Base-by-base conservation (phyloP, 2,113 vertebrate genomes). In the Panthera tigris region DNA sequence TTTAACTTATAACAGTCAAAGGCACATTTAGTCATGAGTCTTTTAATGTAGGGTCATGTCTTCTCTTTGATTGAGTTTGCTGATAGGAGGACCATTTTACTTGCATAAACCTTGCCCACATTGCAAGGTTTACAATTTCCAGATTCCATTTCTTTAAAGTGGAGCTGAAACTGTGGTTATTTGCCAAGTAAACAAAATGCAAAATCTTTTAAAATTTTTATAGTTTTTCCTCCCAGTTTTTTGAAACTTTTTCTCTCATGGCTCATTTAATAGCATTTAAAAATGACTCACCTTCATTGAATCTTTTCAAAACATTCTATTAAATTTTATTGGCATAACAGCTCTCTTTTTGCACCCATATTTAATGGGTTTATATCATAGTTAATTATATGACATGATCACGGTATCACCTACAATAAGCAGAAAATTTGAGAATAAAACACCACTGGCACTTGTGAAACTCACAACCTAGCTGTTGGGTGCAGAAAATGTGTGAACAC, bases 321-420 rank as follows among this genome's bases (percentile, higher is more conserved):
- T 95, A 84, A 23, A 48, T 87, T 73, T 68, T 95, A 76, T 41
- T 93, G 41, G 33, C 76, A 33, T 55, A 45, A 63, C 5, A 87
- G 68, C 48, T 74, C 0, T 36, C 57, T 65, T 91, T 87, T 76
- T 69, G 39, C 1, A 76, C 16, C 23, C 76, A 33, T 88, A 82
- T 63, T 82, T 94, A 92, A 89, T 73, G 31, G 29, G 11, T 55
- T 94, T 97, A 71, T 88, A 55, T 83, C 68, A 96, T 33, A 39
- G 41, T 73, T 68, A 86, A 73, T 96, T 83, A 66, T 89, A 71
- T 87, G 55, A 65, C 8, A 21, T 79, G 29, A 79, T 94, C 71
- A 76, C 27, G 89, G 11, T 79, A 89, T 71, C 41, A 83, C 36
- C 71, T 79, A 73, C 19, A 76, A 50, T 25, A 84, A 84, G 8